Conservation (phyloP, 92 coral and sea anemone genomes). For the Pocillopora meandrina region DNA sequence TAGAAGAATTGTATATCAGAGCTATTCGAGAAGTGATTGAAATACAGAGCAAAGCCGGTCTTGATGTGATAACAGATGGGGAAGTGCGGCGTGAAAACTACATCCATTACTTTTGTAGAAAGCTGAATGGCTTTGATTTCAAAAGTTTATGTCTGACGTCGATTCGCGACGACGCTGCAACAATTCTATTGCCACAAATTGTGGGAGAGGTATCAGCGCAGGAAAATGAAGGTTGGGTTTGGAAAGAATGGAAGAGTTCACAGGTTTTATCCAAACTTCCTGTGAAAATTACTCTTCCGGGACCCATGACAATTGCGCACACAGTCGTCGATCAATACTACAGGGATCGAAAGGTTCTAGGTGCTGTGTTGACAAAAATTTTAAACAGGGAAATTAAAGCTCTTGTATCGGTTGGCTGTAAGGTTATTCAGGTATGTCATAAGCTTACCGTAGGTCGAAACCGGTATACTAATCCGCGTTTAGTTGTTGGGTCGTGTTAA, state of each 20-base stretch:
- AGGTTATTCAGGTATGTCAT: slow-evolving; percentile 76
- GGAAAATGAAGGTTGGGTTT: slow-evolving; percentile 65
- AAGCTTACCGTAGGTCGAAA: not conserved
- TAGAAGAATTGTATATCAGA: slow-evolving; percentile 46
- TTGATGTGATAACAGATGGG: slow-evolving; percentile 91
- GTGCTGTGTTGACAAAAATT: slow-evolving; percentile 51
- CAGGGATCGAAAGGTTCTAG: slow-evolving; percentile 49
- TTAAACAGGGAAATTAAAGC: slow-evolving; percentile 75
- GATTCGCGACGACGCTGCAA: slow-evolving; percentile 69
- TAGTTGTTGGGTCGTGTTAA: no score
- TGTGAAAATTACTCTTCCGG: slow-evolving; percentile 88
- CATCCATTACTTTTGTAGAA: slow-evolving; percentile 80
- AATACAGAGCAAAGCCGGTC: slow-evolving; percentile 61
- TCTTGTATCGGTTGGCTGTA: slow-evolving; percentile 78
- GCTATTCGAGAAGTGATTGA: slow-evolving; percentile 66
- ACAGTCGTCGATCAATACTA: slow-evolving; percentile 68
- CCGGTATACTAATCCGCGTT: no score
- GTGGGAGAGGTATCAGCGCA: slow-evolving; percentile 52
- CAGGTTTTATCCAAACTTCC: slow-evolving; percentile 58
- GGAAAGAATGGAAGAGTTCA: slow-evolving; percentile 74
- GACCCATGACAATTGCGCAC: slow-evolving; percentile 82
- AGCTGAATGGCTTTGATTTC: slow-evolving; percentile 81
- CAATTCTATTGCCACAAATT: slow-evolving; percentile 64
- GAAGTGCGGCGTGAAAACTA: slow-evolving; percentile 82
- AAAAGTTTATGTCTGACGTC: slow-evolving; percentile 43